These are phyloP conservation scores for Drosophila simulans DNA, from an alignment of 1,140 invertebrate species.

Conservation along the genomic window DNA sequence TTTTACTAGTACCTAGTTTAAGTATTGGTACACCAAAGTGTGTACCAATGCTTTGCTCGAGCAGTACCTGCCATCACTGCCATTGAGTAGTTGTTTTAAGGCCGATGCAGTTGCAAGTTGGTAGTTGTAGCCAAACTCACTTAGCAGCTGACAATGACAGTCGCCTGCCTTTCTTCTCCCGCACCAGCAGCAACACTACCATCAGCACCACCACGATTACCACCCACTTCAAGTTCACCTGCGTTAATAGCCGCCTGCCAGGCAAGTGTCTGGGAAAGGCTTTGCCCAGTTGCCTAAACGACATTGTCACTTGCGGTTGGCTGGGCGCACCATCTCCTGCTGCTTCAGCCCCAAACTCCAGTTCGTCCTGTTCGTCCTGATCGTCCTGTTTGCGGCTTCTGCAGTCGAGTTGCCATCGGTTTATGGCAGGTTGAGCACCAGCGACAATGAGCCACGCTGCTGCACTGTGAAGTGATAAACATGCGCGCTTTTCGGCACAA, in stretches of 20 bases:
- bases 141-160: constrained; percentile 78
- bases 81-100: constrained; percentile 20
- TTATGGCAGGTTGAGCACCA: constrained; percentile 21
- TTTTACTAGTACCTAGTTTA: not conserved
- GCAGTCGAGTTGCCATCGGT: constrained; percentile 27
- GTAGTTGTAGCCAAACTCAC: constrained; percentile 60
- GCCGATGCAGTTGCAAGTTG: constrained; percentile 33
- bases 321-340: constrained; percentile 30
- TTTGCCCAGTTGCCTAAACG: constrained; percentile 66
- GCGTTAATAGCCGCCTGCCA: constrained; percentile 63
- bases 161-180: not conserved
- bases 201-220: too few relatives aligned
- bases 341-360: not conserved
- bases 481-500: constrained; percentile 31
- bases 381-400: constrained; percentile 29
- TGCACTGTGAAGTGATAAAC: constrained; percentile 31
- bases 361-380: constrained; percentile 9
- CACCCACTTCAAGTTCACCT: constrained; percentile 1
- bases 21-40: too few relatives aligned
- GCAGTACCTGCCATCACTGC: constrained; percentile 3
- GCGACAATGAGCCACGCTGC: not conserved
- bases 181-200: too few relatives aligned
- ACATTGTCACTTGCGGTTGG: constrained; percentile 81
- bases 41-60: not conserved
- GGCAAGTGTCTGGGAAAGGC: constrained; percentile 47